Percentiles rank a stretch among this genome's conserved stretches.
Evolutionary conservation across 2,797 vertebrate species (phyloP).

Genomic region (Ceryle rudis): DNA sequence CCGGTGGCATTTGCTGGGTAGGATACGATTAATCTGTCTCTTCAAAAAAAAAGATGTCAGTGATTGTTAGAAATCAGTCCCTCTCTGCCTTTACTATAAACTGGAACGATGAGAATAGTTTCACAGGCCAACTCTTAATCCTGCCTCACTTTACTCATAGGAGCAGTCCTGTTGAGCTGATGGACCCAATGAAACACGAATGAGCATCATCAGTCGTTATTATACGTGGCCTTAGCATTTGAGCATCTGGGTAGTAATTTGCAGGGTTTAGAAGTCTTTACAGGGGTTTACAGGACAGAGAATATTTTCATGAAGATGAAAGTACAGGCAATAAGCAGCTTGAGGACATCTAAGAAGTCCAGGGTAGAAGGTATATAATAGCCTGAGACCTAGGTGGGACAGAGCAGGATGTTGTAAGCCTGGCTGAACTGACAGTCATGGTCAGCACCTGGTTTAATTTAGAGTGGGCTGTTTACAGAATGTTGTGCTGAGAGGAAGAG

Average conservation of each 20-base stretch:
- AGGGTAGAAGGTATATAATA: background rate
- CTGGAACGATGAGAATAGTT: background rate
- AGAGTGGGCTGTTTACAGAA: background rate
- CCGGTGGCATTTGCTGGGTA: background rate
- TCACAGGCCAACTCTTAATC: background rate
- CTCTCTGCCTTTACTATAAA: background rate
- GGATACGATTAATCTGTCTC: background rate
- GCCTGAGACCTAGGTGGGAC: background rate
- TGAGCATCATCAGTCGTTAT: background rate
- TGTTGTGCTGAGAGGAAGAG: background rate
- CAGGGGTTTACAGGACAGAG: background rate
- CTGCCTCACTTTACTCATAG: background rate
- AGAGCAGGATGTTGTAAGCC: background rate
- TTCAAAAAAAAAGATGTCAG: background rate
- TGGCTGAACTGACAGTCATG: fast-evolving
- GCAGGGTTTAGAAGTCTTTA: background rate
- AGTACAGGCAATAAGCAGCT: background rate
- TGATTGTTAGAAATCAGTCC: background rate
- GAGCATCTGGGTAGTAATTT: background rate
- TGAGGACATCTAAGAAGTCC: background rate
- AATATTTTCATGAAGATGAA: background rate
- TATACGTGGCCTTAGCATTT: background rate
- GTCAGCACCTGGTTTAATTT: background rate
- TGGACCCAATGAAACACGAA: background rate
- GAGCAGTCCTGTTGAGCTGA: background rate